These are phyloP conservation scores for Hyperopisus bebe DNA, from an alignment of 2,113 vertebrate genomes.

Conservation along the genomic window DNA sequence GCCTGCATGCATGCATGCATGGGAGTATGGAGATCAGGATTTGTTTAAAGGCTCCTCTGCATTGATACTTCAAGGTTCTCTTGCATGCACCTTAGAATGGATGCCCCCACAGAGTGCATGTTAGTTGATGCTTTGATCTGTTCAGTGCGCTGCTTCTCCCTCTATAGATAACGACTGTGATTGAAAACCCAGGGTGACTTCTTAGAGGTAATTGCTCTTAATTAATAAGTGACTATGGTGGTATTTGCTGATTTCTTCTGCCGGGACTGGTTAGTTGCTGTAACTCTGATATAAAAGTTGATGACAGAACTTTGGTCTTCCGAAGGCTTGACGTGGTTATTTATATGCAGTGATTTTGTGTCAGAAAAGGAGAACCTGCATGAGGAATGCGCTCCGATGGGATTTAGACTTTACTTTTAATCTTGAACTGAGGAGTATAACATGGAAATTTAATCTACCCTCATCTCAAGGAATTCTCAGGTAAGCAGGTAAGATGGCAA, in stretches of 20 bases:
- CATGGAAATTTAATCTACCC: constrained; percentile 54
- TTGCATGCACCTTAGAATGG: constrained; percentile 16
- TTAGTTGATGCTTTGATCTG: not conserved
- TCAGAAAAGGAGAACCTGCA: constrained; percentile 28
- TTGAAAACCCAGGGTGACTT: constrained; percentile 47
- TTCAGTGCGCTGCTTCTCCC: not conserved
- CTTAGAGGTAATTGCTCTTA: constrained; percentile 47
- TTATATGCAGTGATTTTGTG: constrained; percentile 16
- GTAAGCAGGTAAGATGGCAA: constrained; percentile 54
- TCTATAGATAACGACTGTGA: not conserved
- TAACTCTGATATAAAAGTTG: not conserved
- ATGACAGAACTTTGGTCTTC: not conserved
- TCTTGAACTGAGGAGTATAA: constrained; percentile 52
- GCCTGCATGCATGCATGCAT: not conserved
- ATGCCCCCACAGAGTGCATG: not conserved
- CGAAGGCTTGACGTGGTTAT: not conserved
- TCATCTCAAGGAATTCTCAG: constrained; percentile 51
- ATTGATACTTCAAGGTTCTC: constrained; percentile 43
- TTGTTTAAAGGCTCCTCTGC: constrained; percentile 53
- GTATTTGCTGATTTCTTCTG: not conserved
- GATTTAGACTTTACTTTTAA: constrained; percentile 58
- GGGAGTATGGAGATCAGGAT: constrained; percentile 48
- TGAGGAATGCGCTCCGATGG: constrained; percentile 36
- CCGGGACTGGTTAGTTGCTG: not conserved
- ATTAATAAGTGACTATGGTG: constrained; percentile 26